These are phyloP conservation scores for Phacellophora camtschatica DNA, from an alignment of 30 jellyfish, hydroid and myxozoan genomes.

Conservation along the genomic window DNA sequence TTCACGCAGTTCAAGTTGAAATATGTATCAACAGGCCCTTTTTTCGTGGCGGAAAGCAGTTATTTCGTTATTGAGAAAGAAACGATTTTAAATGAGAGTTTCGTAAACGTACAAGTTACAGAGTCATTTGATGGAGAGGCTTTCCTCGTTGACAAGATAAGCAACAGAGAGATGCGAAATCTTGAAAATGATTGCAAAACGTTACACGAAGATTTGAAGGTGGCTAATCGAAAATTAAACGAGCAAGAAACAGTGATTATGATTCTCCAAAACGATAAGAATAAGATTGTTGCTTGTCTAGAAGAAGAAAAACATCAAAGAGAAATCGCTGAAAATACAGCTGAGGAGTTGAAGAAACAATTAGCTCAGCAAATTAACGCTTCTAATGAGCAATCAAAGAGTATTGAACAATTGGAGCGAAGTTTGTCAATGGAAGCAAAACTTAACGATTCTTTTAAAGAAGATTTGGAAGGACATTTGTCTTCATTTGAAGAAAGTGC, in stretches of 20 bases:
- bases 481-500: constrained; percentile 17
- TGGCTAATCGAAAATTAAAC: background rate
- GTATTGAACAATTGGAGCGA: constrained; percentile 45
- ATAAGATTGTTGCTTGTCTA: background rate
- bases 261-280: background rate
- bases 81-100: background rate
- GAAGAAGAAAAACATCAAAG: constrained; percentile 37
- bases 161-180: background rate
- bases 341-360: constrained; percentile 21
- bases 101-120: background rate
- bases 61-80: background rate
- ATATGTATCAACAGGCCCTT: constrained; percentile 21
- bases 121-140: constrained; percentile 27
- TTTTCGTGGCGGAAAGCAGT: constrained; percentile 19
- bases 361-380: constrained; percentile 2
- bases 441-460: constrained; percentile 38
- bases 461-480: constrained; percentile 52
- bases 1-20: constrained; percentile 5
- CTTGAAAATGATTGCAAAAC: constrained; percentile 29
- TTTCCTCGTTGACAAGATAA: constrained; percentile 7
- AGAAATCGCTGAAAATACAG: constrained; percentile 8
- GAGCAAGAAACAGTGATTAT: constrained; percentile 5
- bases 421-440: constrained; percentile 7
- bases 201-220: constrained; percentile 7
- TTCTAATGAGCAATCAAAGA: constrained; percentile 15